Evolutionary conservation across 2,888 invertebrate genomes (phyloP).

Genomic region (Ypsolopha sequella): DNA sequence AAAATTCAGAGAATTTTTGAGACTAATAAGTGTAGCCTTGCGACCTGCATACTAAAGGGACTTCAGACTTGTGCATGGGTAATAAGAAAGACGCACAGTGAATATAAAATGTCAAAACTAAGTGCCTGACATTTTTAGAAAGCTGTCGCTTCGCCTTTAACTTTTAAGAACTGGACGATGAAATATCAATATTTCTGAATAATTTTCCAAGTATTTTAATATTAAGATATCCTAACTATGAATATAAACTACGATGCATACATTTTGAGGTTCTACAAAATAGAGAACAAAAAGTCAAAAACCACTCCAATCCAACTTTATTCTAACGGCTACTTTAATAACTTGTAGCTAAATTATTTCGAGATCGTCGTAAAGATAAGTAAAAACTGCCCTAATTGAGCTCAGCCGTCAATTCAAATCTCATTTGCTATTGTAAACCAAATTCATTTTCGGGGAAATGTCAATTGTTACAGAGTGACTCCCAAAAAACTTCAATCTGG

Average conservation of each 20-base stretch:
- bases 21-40: slow-evolving; percentile 62
- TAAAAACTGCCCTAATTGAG: background rate
- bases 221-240: background rate
- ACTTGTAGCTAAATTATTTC: too few species aligned
- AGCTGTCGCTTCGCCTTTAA: background rate
- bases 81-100: slow-evolving; percentile 48
- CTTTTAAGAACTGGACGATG: too few species aligned
- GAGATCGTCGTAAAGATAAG: too few species aligned
- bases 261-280: background rate
- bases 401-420: slow-evolving; percentile 2
- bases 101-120: slow-evolving; percentile 48
- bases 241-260: background rate
- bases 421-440: slow-evolving; percentile 13
- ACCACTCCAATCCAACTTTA: too few species aligned
- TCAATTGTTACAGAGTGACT: slow-evolving; percentile 28
- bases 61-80: slow-evolving; percentile 44
- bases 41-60: slow-evolving; percentile 61
- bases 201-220: background rate
- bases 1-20: slow-evolving; percentile 58
- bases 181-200: slow-evolving; percentile 16
- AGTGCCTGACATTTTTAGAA: slow-evolving; percentile 46
- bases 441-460: slow-evolving; percentile 39
- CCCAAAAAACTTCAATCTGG: slow-evolving; percentile 37
- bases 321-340: too few species aligned
- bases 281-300: background rate